Evolutionary conservation across 2,113 vertebrate genomes (phyloP).

Genomic region (Lynx canadensis): DNA sequence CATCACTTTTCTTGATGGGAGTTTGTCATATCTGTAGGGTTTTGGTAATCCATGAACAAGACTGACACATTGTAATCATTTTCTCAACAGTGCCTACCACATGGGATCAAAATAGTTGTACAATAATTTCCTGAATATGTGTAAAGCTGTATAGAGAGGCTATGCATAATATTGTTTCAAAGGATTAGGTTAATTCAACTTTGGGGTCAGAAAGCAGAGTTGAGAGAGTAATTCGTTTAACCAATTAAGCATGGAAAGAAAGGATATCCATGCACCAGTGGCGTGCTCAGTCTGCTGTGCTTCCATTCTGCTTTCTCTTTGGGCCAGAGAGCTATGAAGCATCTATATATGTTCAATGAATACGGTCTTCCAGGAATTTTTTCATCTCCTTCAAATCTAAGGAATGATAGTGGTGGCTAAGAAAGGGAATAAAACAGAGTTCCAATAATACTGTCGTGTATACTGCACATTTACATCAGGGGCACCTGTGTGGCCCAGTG

Average conservation of each 20-base stretch:
- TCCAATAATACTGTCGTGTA: neutral
- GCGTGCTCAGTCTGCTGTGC: neutral
- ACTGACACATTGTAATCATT: neutral
- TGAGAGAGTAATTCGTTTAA: slow-evolving; percentile 11
- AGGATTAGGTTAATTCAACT: slow-evolving; percentile 25
- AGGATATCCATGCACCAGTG: neutral
- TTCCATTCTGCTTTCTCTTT: neutral
- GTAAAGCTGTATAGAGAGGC: neutral
- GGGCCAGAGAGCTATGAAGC: neutral
- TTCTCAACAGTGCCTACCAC: neutral
- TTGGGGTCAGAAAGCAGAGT: neutral
- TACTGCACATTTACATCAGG: neutral
- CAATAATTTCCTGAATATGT: neutral
- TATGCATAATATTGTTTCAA: neutral
- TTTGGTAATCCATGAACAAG: neutral
- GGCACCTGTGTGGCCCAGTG: too few species aligned
- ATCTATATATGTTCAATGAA: neutral
- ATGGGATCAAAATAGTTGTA: neutral
- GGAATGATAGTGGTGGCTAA: neutral
- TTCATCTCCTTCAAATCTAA: neutral
- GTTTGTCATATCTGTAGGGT: neutral
- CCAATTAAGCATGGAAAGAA: slow-evolving; percentile 9
- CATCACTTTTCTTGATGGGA: neutral
- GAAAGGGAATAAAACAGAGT: neutral
- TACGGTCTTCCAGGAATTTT: neutral